Base-by-base conservation (phyloP, 2,797 vertebrate genomes). In the Chromobotia macracanthus region DNA sequence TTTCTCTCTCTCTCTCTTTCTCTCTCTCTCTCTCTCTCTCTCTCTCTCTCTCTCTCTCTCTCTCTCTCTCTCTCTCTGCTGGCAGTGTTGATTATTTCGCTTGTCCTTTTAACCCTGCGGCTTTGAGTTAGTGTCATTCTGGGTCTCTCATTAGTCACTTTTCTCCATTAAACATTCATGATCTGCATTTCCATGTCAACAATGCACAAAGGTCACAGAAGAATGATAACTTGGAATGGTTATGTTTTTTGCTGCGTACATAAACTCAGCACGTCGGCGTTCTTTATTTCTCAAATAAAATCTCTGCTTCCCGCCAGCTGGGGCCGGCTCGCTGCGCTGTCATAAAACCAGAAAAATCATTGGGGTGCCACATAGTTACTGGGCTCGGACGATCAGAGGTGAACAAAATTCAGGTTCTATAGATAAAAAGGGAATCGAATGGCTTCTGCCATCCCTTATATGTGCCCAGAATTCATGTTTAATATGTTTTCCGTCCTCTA, bases 111-210 rank as follows among this genome's bases (percentile, higher is more conserved):
- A 64, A 75, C 79, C 68, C 65, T 56, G 38, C 56, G 16, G 56
- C 58, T 81, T 71, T 81, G 73, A 76, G 72, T 71, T 64, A 56
- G 56, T 71, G 79, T 69, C 74, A 70, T 77, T 63, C 67, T 84
- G 87, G 84, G 87, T 88, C 88, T 83, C 87, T 87, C 80, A 87
- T 90, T 89, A 89, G 90, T 85, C 75, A 87, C 73, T 75, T 79
- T 66, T 84, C 85, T 65, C 85, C 67, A 89, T 93, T 89, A 91
- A 92, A 91, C 88, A 92, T 93, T 93, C 87, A 93, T 91, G 87
- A 90, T 87, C 83, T 85, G 85, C 87, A 84, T 83, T 88, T 87
- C 84, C 82, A 84, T 84, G 88, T 84, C 86, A 91, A 85, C 86
- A 87, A 81, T 84, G 86, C 89, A 88, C 87, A 90, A 91, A 91